Base-by-base conservation (phyloP, 1,140 invertebrate genomes). In the Campoletis sonorensis region DNA sequence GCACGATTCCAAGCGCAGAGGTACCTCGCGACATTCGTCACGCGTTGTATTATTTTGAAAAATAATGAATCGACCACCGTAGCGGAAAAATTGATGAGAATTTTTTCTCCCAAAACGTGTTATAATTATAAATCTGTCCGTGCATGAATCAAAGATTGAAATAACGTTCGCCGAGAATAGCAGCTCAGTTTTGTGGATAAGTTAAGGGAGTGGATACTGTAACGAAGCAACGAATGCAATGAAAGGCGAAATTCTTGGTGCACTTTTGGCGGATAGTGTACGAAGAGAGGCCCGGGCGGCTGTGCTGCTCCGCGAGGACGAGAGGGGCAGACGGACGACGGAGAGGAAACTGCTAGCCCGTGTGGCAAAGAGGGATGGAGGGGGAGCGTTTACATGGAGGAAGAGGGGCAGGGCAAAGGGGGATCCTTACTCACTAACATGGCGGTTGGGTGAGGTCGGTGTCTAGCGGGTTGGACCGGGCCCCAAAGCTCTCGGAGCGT, bases 391-490 rank as follows among this genome's bases (percentile, higher is more conserved):
- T 15, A 61, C 37, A 13, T n/a, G 23, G 21, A 33, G 37, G 49
- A 64, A 30, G 45, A 37, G n/a, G 51, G 61, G 51, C 5, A 21
- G 51, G 61, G 51, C 5, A 21, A 58, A 72, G 26, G 76, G 72
- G 80, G 77, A 79, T 40, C 79, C 78, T 72, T 49, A 54, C 54
- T 80, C 68, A 70, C 67, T 33, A 70, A n/a, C 67, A 70, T 87
- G 87, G 84, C 87, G 88, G 90, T 92, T 91, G 90, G 89, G 90
- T 91, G 90, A 91, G 91, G 91, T 92, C 90, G 91, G 88, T 91
- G 90, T 89, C 88, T 90, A 88, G 87, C 87, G 87, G 88, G 89
- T 90, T 89, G 89, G 91, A 90, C 88, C 89, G 89, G 89, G 89
- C 89, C 89, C 67, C 86, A 80, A 84, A 76, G 79, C 83, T 67